These are phyloP conservation scores for Chlamydotis undulata DNA, from an alignment of 2,113 vertebrate species.

Conservation along the genomic window DNA sequence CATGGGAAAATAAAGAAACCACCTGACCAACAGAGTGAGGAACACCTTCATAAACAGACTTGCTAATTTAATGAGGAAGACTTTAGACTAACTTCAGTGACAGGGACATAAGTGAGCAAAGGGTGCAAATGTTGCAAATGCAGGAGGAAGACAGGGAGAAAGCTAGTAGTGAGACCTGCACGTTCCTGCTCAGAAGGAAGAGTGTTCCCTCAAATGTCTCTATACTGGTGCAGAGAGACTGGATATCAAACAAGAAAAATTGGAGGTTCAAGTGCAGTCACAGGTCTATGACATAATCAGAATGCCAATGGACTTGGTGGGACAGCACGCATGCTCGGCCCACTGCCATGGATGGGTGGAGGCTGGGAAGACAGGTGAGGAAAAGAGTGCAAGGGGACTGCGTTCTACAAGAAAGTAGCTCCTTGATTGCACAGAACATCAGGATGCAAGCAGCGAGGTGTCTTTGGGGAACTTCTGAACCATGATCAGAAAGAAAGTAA, in stretches of 20 bases:
- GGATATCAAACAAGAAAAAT: neutral
- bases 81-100: neutral
- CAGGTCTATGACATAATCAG: neutral
- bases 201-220: neutral
- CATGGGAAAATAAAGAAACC: neutral
- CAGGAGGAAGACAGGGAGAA: neutral
- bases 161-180: neutral
- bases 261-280: neutral
- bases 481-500: neutral
- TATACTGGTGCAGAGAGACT: neutral
- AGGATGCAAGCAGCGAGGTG: neutral
- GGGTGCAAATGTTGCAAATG: neutral
- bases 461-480: neutral
- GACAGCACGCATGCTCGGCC: neutral
- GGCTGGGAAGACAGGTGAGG: neutral
- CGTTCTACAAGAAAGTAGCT: neutral
- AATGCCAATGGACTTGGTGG: neutral
- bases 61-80: neutral
- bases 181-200: neutral
- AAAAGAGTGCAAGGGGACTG: neutral
- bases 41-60: neutral
- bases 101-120: neutral
- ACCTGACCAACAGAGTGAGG: neutral
- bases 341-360: neutral
- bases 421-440: neutral